Evolutionary conservation across 1,140 invertebrate species (phyloP).

Genomic region (Sarcophaga bullata): DNA sequence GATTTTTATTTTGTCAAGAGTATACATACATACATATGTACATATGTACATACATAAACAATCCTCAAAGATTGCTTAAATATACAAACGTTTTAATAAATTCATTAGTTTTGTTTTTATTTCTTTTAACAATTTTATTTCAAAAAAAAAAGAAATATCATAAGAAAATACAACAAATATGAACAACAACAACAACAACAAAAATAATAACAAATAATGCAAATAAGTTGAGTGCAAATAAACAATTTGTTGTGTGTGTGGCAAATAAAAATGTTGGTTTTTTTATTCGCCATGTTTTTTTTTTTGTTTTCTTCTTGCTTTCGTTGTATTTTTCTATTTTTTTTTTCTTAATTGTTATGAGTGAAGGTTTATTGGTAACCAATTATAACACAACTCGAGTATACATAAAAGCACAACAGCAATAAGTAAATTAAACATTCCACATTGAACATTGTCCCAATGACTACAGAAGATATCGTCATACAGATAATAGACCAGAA

Average conservation of each 20-base stretch:
- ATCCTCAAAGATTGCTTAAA: neutral
- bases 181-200: neutral
- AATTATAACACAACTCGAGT: constrained; percentile 23
- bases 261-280: neutral
- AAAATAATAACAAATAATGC: neutral
- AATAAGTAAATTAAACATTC: no score
- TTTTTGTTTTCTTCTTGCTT: no score
- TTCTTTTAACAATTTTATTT: neutral
- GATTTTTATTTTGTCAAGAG: neutral
- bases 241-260: neutral
- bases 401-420: neutral
- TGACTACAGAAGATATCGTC: no score
- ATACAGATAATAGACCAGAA: no score
- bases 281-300: no score
- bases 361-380: constrained; percentile 14
- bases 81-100: neutral
- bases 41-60: neutral
- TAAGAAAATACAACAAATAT: neutral
- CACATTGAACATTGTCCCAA: no score
- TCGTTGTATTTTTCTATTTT: no score
- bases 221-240: constrained; percentile 6
- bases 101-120: neutral
- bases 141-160: neutral
- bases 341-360: neutral
- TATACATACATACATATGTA: no score